Percentiles rank a stretch among this genome's conserved stretches.
Conservation (phyloP, 92 coral and sea anemone species). For the Actinernus sp. region DNA sequence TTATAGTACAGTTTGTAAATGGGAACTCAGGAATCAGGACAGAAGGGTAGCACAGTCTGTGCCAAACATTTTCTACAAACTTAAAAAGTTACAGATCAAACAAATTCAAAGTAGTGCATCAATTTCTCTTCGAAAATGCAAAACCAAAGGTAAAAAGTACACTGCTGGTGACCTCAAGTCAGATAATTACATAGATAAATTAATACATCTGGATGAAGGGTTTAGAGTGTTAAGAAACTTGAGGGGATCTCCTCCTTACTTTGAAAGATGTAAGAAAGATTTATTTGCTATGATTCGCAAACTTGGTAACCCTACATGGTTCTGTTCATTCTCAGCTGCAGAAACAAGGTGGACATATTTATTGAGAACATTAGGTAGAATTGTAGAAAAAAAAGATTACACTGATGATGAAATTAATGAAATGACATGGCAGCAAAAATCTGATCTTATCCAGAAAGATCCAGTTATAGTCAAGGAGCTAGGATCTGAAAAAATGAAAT, state of each 20-base stretch:
- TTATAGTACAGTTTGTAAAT: conserved; percentile 70
- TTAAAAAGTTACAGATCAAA: conserved; percentile 75
- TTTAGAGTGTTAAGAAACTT: conserved; percentile 65
- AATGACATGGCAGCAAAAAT: conserved; percentile 68
- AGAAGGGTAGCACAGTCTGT: conserved; percentile 84
- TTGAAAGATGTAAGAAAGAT: conserved; percentile 75
- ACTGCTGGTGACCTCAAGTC: conserved; percentile 68
- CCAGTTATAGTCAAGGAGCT: too few relatives aligned
- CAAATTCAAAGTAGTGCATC: conserved; percentile 68
- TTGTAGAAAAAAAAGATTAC: conserved; percentile 64
- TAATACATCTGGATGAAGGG: conserved; percentile 67
- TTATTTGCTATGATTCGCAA: conserved; percentile 77
- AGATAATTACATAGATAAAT: conserved; percentile 59
- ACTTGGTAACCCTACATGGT: conserved; percentile 60
- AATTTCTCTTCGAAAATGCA: conserved; percentile 67
- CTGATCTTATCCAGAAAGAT: conserved; percentile 71
- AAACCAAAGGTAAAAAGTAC: conserved; percentile 65
- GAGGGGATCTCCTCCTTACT: conserved; percentile 75
- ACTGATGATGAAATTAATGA: conserved; percentile 49
- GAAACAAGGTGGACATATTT: conserved; percentile 69
- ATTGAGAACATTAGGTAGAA: conserved; percentile 38
- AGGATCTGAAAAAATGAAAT: too few relatives aligned
- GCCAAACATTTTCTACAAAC: conserved; percentile 73
- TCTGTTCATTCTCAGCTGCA: too few relatives aligned
- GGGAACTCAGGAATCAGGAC: conserved; percentile 72